A percentile compares a stretch with the other conserved stretches of the same genome.
Conservation (phyloP, 2,888 invertebrate genomes). For the Calameuta filiformis region DNA sequence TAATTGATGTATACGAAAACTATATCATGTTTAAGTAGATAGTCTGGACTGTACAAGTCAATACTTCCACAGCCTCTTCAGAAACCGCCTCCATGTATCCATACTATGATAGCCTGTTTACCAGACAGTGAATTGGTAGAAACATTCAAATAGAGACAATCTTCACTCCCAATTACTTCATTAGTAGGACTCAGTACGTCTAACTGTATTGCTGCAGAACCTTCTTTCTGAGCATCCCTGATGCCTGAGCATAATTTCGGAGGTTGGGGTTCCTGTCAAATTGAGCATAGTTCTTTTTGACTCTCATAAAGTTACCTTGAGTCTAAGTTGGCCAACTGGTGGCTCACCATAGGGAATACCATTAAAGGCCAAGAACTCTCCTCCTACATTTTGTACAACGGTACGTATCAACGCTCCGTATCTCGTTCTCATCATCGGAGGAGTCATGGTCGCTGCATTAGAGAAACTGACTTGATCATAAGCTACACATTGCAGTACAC, state of each 20-base stretch:
- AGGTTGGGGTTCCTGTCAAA: conserved; percentile 61
- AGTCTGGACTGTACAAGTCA: conserved; percentile 32
- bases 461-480: neutral
- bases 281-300: too few species aligned
- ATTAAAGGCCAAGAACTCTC: conserved; percentile 53
- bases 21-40: conserved; percentile 38
- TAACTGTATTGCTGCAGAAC: conserved; percentile 3
- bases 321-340: conserved; percentile 60
- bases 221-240: conserved; percentile 61
- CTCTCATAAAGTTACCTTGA: conserved; percentile 54
- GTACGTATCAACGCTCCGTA: conserved; percentile 58
- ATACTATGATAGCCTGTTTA: conserved; percentile 52
- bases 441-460: conserved; percentile 30
- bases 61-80: conserved; percentile 35
- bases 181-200: neutral
- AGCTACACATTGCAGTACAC: neutral
- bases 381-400: conserved; percentile 37
- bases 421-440: conserved; percentile 44
- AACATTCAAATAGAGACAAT: conserved; percentile 50
- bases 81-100: conserved; percentile 57
- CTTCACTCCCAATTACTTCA: conserved; percentile 36
- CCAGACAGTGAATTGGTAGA: conserved; percentile 29
- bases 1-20: conserved; percentile 42
- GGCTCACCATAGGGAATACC: conserved; percentile 63
- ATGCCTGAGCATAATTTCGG: conserved; percentile 63